phyloP scores from a whole-genome alignment of 2,888 invertebrate species.

The Camponotus fellah region DNA sequence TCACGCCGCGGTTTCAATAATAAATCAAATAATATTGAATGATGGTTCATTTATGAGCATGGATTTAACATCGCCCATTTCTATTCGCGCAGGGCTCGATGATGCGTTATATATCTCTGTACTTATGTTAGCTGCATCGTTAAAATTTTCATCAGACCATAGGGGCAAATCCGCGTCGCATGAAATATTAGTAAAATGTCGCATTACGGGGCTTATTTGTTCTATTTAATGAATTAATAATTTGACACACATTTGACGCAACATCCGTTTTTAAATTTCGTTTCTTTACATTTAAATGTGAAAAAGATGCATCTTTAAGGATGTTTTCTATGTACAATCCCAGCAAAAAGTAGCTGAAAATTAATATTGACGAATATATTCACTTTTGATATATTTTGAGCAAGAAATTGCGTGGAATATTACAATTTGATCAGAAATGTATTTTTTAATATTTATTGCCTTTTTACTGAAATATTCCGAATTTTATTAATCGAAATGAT shows the following conservation, averaged over 20 bases:
- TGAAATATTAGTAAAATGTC: not conserved
- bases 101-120: not conserved
- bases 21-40: constrained; percentile 11
- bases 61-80: not conserved
- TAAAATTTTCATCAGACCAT: constrained; percentile 11
- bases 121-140: not conserved
- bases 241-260: not conserved
- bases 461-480: too few species aligned
- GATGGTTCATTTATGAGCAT: constrained; percentile 11
- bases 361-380: too few species aligned
- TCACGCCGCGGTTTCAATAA: not conserved
- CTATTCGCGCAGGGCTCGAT: not conserved
- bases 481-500: too few species aligned
- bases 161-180: not conserved
- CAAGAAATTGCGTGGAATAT: too few species aligned
- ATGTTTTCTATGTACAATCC: too few species aligned
- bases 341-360: too few species aligned
- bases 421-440: too few species aligned
- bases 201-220: not conserved
- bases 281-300: too few species aligned
- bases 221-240: constrained; percentile 2
- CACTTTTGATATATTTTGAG: too few species aligned
- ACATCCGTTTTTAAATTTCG: too few species aligned
- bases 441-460: too few species aligned
- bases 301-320: not conserved